Base-by-base conservation (phyloP, 2,113 vertebrate species). In the Falcunculus frontatus region DNA sequence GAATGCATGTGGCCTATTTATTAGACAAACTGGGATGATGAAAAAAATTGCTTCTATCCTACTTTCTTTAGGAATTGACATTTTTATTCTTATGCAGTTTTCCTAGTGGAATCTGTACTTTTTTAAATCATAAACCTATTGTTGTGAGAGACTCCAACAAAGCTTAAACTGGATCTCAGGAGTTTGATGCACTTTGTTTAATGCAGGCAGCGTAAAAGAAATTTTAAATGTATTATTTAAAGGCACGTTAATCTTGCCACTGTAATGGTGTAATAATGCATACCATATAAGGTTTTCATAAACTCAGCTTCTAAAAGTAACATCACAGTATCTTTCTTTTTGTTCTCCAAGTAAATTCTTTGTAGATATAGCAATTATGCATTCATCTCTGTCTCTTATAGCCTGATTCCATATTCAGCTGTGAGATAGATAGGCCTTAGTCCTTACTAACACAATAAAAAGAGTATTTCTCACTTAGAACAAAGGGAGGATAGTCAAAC, bases 171-270 rank as follows among this genome's bases (percentile, higher is more conserved):
- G 85, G 83, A 96, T 97, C 96, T 96, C 95, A 78, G 77, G 92
- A 96, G 95, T 93, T 94, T 94, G 95, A 95, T 92, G 80, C 83
- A 90, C 64, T 95, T 82, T 94, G 64, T 96, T 96, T 95, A 90
- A 96, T 95, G 93, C 86, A 93, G 76, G 88, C 90, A 90, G 29
- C 72, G 79, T 92, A 93, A 96, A 95, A 93, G 96, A 96, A 92
- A 60, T 95, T 93, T 97, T 92, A 96, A 94, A 97, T 97, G 95
- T 97, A 97, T 97, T 97, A 97, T 96, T 97, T 95, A 97, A 96
- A 95, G 64, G 93, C 86, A 95, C 14, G 13, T 95, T 96, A 94
- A 93, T 96, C 92, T 81, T 95, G 95, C 88, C 8, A 8, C 79
- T 90, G n/a, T 96, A 93, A 84, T 90, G 76, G 92, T 94, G 73